Evolutionary conservation across 2,888 invertebrate species (phyloP), one percentile per base, ranked within the genome.

Genomic region (Scaptomyza parva): DNA sequence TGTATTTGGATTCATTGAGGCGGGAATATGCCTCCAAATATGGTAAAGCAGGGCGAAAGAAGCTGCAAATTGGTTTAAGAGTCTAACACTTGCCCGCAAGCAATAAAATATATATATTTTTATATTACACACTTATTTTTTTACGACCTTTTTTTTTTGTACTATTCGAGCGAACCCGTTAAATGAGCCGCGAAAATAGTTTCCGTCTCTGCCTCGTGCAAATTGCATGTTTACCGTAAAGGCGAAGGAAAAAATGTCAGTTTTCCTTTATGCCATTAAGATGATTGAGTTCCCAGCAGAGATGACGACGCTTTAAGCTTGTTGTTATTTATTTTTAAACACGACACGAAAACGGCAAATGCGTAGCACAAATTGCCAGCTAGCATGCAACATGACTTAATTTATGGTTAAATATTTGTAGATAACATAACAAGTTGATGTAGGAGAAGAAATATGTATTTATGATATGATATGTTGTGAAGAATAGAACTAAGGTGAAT

Each of bases 101-200:
- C 79, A 48, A 70, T 77, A 64, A 65, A 22, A 75, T 78, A 72
- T 35, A 54, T 69, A 53, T 81, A 53, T 67, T 63, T 76, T 30
- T 47, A 40, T n/a, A 47, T 47, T 3, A 37, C 37, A 60, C 61
- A 65, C 70, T 69, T 66, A 50, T 66, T 58, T 75, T 66, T 59
- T 65, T 65, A 57, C 44, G 18, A 40, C 37, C 26, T 66, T 65
- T 50, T 70, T 66, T 59, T 64, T 51, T 53, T 72, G 78, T 59
- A 70, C 51, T 50, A 44, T 57, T 41, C 22, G 41, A 53, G 66
- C 52, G 33, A 72, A 58, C 81, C 81, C 81, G 83, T 87, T 83
- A 86, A 86, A 87, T 82, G 79, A 86, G 71, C 75, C 83, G 86
- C 78, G 87, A 86, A 86, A 86, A 87, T 86, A 86, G 86, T 86